Base-by-base conservation (phyloP, 2,888 invertebrate species). In the Phoronis australis region DNA sequence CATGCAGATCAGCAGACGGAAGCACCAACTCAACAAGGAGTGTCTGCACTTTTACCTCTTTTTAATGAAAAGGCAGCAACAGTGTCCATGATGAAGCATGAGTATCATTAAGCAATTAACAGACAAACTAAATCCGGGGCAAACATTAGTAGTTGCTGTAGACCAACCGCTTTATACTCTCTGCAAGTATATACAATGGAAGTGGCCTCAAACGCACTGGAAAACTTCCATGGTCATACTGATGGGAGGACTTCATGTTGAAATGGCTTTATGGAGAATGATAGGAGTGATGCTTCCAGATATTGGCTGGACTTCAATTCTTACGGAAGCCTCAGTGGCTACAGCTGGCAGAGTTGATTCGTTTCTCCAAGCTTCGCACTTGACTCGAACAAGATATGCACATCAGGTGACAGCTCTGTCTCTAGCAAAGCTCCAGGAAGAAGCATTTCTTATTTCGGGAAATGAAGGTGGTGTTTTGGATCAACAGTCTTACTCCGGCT, bases 41-140 rank as follows among this genome's bases (percentile, higher is more conserved):
- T 35, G 5, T 18, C 15, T 24, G 22, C 41, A 22, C 44, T 53
- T 15, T 27, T 42, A 35, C 52, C 52, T 18, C 38, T 50, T 20
- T 50, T 50, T 37, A 24, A 50, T 26, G 50, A 51, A 40, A 49
- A 50, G 23, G 37, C 50, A 18, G 49, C 50, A 51, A 51, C 50
- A 35, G 23, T 26, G 9, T 37, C 50, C 26, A 54, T 43, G 52
- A 24, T 53, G 12, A 53, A 54, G 43, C 44, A 44, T 51, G 46
- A 25, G 18, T 12, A 12, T 46, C 12, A 23, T 45, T 2, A 25
- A 12, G 15, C 18, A 44, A n/a, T 18, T 24, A 6, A 37, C 26
- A 15, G 24, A 40, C 2, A 6, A 37, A 23, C 27, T 48, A 4
- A 51, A 41, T 47, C 47, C 42, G n/a, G 44, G 31, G 4, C 47